Evolutionary conservation across 2,113 vertebrate genomes (phyloP).

Genomic region (Grammomys surdaster): DNA sequence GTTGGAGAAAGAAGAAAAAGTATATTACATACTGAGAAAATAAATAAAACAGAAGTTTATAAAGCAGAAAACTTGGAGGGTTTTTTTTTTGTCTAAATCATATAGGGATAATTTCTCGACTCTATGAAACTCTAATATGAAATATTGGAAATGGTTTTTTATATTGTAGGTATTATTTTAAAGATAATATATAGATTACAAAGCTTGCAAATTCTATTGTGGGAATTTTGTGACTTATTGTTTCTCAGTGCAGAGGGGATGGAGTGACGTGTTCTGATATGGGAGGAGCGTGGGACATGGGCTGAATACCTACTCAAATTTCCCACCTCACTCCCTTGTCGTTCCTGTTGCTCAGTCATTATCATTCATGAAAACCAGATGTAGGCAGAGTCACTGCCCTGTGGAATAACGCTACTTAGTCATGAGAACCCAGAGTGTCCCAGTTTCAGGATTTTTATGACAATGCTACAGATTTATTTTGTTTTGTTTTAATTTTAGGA

Average conservation of each 20-base stretch:
- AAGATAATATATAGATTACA: slow-evolving; percentile 27
- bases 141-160: slow-evolving; percentile 25
- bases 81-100: slow-evolving; percentile 13
- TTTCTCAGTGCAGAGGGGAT: neutral
- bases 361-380: slow-evolving; percentile 73
- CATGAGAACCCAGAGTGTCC: slow-evolving; percentile 27
- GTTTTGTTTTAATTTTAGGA: neutral
- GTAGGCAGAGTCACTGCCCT: slow-evolving; percentile 33
- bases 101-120: neutral
- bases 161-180: slow-evolving; percentile 42
- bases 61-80: neutral
- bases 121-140: slow-evolving; percentile 49
- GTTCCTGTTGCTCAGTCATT: slow-evolving; percentile 20
- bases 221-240: neutral
- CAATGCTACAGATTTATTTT: neutral
- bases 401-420: slow-evolving; percentile 11
- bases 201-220: slow-evolving; percentile 11
- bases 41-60: slow-evolving; percentile 32
- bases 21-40: neutral
- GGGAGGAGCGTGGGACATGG: neutral
- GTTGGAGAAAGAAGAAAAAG: neutral
- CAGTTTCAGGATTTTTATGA: slow-evolving; percentile 15
- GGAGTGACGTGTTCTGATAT: slow-evolving; percentile 15
- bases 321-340: slow-evolving; percentile 37
- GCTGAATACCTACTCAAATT: slow-evolving; percentile 3